Conservation (phyloP, 2,888 invertebrate genomes). For the Deilephila porcellus region DNA sequence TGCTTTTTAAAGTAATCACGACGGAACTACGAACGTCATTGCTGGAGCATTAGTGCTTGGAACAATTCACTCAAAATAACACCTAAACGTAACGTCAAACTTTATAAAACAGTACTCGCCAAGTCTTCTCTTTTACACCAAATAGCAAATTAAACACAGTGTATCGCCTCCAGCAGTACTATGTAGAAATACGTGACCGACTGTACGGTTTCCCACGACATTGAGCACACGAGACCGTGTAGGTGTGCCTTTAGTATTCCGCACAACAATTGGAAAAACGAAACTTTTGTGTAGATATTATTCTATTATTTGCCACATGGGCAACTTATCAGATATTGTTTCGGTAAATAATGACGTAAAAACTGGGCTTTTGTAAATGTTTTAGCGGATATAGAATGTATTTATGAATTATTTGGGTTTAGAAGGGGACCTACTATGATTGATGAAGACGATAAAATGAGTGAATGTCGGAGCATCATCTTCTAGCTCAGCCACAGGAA, state of each 20-base stretch:
- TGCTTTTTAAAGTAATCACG: too few relatives aligned
- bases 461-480: too few relatives aligned
- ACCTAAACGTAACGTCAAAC: too few relatives aligned
- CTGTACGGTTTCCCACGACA: constrained; percentile 43
- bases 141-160: constrained; percentile 45
- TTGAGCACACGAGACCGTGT: constrained; percentile 19
- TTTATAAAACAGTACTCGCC: constrained; percentile 20
- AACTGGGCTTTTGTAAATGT: too few relatives aligned
- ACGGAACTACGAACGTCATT: too few relatives aligned
- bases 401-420: too few relatives aligned
- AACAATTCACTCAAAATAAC: too few relatives aligned
- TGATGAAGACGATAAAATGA: too few relatives aligned
- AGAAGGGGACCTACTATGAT: too few relatives aligned
- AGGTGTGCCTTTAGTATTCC: constrained; percentile 19
- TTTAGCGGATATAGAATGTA: too few relatives aligned
- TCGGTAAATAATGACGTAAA: neutral
- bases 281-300: constrained; percentile 11
- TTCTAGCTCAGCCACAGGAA: too few relatives aligned
- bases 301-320: constrained; percentile 10
- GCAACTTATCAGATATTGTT: constrained; percentile 4
- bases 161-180: constrained; percentile 53
- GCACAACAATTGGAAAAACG: constrained; percentile 19
- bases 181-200: constrained; percentile 53
- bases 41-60: too few relatives aligned
- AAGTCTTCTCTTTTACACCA: constrained; percentile 32